Percentiles rank a stretch among this genome's conserved stretches.
Evolutionary conservation across 2,113 vertebrate genomes (phyloP).

Genomic region (Miniopterus natalensis): DNA sequence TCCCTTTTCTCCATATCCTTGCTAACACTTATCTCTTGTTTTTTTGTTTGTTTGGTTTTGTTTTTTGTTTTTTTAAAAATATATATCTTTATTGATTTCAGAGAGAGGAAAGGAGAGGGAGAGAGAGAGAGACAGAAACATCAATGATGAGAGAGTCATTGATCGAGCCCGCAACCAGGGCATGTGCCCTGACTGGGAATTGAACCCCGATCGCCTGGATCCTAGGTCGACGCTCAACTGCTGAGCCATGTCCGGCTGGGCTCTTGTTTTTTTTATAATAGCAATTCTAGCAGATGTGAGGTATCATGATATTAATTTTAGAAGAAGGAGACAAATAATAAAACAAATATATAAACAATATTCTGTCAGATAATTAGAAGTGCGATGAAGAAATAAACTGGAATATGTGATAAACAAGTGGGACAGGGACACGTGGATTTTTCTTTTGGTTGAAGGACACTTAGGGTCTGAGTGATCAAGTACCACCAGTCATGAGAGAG

Average conservation of each 20-base stretch:
- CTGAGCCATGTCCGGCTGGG: no score
- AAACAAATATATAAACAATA: background rate
- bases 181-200: no score
- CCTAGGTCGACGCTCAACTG: no score
- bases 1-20: background rate
- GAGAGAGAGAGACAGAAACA: no score
- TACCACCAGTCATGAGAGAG: background rate
- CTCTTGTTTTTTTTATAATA: background rate
- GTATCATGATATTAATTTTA: conserved; percentile 19
- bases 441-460: background rate
- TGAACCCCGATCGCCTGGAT: no score
- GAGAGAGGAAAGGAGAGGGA: no score
- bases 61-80: no score
- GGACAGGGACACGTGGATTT: background rate
- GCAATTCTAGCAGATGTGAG: background rate
- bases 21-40: no score
- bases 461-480: background rate
- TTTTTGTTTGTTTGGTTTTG: no score
- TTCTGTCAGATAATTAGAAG: background rate
- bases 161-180: no score
- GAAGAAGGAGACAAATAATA: background rate
- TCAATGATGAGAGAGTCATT: no score
- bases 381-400: background rate
- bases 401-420: background rate
- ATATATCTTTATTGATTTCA: no score